Evolutionary conservation across 2,113 vertebrate species (phyloP).

Genomic region (Phycodurus eques): DNA sequence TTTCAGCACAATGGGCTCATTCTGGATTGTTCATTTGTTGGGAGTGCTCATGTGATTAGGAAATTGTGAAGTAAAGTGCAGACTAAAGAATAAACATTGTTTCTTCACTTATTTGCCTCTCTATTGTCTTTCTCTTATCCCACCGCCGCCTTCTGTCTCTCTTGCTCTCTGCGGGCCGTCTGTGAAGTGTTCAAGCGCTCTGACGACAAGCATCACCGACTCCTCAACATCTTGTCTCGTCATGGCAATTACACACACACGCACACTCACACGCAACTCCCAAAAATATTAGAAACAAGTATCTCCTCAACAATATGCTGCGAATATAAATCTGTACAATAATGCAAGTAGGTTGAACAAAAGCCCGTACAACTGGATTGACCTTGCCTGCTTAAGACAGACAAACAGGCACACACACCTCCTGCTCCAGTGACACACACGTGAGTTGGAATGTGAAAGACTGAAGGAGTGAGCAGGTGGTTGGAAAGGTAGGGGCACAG

Average conservation of each 20-base stretch:
- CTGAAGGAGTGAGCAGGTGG: slow-evolving; percentile 48
- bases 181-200: slow-evolving; percentile 71
- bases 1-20: background rate
- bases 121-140: slow-evolving; percentile 38
- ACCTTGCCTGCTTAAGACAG: slow-evolving; percentile 9
- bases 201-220: slow-evolving; percentile 66
- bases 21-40: background rate
- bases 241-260: slow-evolving; percentile 75
- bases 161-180: slow-evolving; percentile 68
- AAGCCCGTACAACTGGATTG: background rate
- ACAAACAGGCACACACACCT: slow-evolving; percentile 6
- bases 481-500: slow-evolving; percentile 46
- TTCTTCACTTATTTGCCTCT: slow-evolving; percentile 44
- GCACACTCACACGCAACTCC: slow-evolving; percentile 20
- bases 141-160: slow-evolving; percentile 61
- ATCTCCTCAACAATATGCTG: slow-evolving; percentile 21
- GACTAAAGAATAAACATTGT: slow-evolving; percentile 42
- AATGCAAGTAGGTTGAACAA: background rate
- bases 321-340: background rate
- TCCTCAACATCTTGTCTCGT: slow-evolving; percentile 79
- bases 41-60: background rate
- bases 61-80: slow-evolving; percentile 25
- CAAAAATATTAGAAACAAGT: slow-evolving; percentile 19
- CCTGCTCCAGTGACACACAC: slow-evolving; percentile 4
- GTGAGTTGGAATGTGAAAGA: slow-evolving; percentile 20